These are phyloP conservation scores for Drosophila cardini DNA, from an alignment of 1,140 invertebrate species.

Conservation along the genomic window DNA sequence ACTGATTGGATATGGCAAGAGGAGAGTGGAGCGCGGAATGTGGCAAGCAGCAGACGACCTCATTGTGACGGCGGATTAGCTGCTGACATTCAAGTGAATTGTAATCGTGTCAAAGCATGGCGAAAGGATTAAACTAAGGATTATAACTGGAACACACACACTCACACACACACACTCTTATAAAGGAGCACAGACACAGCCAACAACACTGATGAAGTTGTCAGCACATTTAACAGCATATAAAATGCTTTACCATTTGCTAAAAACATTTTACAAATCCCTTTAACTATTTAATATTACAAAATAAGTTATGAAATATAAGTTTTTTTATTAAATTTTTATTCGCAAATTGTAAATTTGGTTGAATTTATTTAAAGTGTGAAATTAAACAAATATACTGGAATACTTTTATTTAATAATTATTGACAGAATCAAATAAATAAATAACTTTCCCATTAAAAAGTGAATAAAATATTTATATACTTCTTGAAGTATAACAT, in stretches of 20 bases:
- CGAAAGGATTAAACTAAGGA: constrained; percentile 73
- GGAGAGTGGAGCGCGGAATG: constrained; percentile 14
- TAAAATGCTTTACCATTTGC: constrained; percentile 6
- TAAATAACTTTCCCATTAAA: too few species aligned
- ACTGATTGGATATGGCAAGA: not conserved
- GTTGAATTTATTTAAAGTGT: too few species aligned
- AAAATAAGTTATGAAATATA: too few species aligned
- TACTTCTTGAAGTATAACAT: too few species aligned
- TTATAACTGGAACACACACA: constrained; percentile 55
- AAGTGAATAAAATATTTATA: too few species aligned
- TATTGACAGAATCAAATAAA: too few species aligned
- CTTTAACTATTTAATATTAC: not conserved
- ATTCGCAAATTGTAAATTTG: too few species aligned
- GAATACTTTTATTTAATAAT: too few species aligned
- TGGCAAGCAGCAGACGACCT: constrained; percentile 45
- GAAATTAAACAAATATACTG: too few species aligned
- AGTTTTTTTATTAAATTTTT: too few species aligned
- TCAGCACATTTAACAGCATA: constrained; percentile 29
- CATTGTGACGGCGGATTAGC: constrained; percentile 74
- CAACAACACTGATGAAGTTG: constrained; percentile 30
- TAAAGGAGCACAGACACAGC: constrained; percentile 8
- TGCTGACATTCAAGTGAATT: constrained; percentile 77
- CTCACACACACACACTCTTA: constrained; percentile 8
- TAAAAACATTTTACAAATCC: not conserved
- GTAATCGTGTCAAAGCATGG: constrained; percentile 78